phyloP scores from a whole-genome alignment of 2,113 vertebrate genomes.

The Odocoileus virginianus region DNA sequence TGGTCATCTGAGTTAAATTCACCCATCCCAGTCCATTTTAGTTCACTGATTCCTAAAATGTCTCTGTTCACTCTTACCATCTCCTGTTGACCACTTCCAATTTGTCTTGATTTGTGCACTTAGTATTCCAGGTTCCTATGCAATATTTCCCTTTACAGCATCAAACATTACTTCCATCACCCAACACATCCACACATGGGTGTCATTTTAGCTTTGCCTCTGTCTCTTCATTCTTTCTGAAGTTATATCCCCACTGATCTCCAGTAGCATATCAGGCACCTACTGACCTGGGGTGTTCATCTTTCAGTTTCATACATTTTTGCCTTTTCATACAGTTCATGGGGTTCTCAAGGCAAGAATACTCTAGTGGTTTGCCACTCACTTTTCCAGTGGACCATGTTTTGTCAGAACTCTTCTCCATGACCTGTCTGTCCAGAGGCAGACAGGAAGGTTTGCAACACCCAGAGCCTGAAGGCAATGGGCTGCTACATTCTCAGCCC shows the following conservation, averaged over 20 bases:
- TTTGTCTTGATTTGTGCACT: background rate
- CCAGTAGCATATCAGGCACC: background rate
- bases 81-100: background rate
- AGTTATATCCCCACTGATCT: background rate
- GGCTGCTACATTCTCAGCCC: background rate
- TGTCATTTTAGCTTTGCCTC: background rate
- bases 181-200: background rate
- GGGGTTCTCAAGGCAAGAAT: background rate
- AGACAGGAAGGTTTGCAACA: background rate
- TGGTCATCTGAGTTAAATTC: background rate
- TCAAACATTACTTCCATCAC: rapidly evolving
- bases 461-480: background rate
- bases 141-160: background rate
- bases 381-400: background rate
- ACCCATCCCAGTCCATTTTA: background rate
- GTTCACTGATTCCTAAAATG: background rate
- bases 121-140: background rate
- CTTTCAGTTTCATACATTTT: background rate
- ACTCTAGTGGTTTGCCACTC: background rate
- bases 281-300: background rate
- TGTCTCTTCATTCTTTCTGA: background rate
- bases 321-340: background rate
- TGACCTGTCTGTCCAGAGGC: background rate
- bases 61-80: background rate
- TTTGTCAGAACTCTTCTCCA: background rate